phyloP scores from a whole-genome alignment of 2,113 vertebrate species.

The Melanerpes aurifrons region DNA sequence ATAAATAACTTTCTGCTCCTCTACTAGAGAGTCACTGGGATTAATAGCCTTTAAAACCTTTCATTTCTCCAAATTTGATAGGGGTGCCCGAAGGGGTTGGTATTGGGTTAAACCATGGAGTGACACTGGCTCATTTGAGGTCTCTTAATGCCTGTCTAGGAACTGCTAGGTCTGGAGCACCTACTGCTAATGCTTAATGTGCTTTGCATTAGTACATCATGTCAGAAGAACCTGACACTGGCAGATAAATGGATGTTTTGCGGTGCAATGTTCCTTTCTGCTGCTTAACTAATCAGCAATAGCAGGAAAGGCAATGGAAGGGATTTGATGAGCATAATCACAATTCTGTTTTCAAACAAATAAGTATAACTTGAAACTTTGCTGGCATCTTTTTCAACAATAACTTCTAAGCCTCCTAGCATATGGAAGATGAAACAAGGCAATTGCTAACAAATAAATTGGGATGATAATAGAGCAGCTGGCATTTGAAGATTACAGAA shows the following conservation, averaged over 20 bases:
- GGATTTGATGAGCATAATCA: slow-evolving; percentile 41
- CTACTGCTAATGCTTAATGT: slow-evolving; percentile 58
- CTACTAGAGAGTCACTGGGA: not conserved
- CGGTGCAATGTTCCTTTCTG: slow-evolving; percentile 22
- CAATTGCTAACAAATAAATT: slow-evolving; percentile 11
- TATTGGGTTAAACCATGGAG: slow-evolving; percentile 43
- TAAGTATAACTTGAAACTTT: slow-evolving; percentile 8
- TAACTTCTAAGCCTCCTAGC: slow-evolving; percentile 11
- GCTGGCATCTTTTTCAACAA: not conserved
- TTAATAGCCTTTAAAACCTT: slow-evolving; percentile 56
- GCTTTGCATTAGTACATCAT: slow-evolving; percentile 55
- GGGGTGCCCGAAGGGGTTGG: not conserved
- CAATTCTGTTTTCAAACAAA: slow-evolving; percentile 29
- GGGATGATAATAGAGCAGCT: not conserved
- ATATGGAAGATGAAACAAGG: slow-evolving; percentile 1
- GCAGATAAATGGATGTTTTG: slow-evolving; percentile 54
- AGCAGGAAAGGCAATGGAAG: slow-evolving; percentile 17
- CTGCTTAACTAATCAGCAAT: slow-evolving; percentile 49
- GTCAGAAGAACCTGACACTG: slow-evolving; percentile 56
- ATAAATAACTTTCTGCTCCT: slow-evolving; percentile 27
- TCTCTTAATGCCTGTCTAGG: slow-evolving; percentile 46
- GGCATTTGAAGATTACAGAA: slow-evolving; percentile 20
- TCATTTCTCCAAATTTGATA: slow-evolving; percentile 30
- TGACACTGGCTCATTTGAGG: slow-evolving; percentile 50
- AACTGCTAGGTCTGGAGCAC: slow-evolving; percentile 45